A percentile compares a stretch with the other conserved stretches of the same genome.
Conservation (phyloP, 2,797 vertebrate genomes). For the Antennarius maculatus region DNA sequence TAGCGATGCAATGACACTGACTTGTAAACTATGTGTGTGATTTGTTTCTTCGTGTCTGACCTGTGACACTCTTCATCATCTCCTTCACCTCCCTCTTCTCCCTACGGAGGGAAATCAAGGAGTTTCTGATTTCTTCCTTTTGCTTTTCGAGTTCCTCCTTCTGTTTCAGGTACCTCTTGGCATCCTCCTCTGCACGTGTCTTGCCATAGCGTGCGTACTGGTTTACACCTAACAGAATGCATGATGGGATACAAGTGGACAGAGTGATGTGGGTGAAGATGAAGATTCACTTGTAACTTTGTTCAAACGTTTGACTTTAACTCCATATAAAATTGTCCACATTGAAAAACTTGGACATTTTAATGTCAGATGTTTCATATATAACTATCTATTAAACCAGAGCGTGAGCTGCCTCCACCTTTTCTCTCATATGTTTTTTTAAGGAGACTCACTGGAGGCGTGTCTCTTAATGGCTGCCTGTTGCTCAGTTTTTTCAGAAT, state of each 20-base stretch:
- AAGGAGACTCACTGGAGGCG: conserved; percentile 87
- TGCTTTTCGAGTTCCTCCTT: conserved; percentile 94
- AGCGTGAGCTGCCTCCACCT: conserved; percentile 2
- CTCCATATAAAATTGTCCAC: not conserved
- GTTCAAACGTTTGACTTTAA: too few species aligned
- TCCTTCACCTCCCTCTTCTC: conserved; percentile 90
- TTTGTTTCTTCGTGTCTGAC: conserved; percentile 72
- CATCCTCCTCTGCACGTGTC: conserved; percentile 95
- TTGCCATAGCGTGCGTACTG: conserved; percentile 94
- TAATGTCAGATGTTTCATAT: not conserved
- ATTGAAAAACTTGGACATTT: not conserved
- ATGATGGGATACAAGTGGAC: not conserved
- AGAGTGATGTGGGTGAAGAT: not conserved
- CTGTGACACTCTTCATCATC: conserved; percentile 82
- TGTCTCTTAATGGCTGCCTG: conserved; percentile 92
- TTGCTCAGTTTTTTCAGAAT: conserved; percentile 86
- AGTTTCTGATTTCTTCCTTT: conserved; percentile 86
- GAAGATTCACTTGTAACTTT: too few species aligned
- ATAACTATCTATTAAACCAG: not conserved
- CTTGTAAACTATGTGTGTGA: conserved; percentile 9
- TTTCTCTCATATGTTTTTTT: conserved; percentile 19
- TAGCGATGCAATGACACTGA: not conserved
- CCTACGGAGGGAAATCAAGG: conserved; percentile 84
- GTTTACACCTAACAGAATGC: conserved; percentile 85
- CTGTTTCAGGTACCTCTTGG: conserved; percentile 87